Evolutionary conservation across 2,113 vertebrate species (phyloP), one percentile per base, ranked within the genome.

Genomic region (Xenus cinereus): DNA sequence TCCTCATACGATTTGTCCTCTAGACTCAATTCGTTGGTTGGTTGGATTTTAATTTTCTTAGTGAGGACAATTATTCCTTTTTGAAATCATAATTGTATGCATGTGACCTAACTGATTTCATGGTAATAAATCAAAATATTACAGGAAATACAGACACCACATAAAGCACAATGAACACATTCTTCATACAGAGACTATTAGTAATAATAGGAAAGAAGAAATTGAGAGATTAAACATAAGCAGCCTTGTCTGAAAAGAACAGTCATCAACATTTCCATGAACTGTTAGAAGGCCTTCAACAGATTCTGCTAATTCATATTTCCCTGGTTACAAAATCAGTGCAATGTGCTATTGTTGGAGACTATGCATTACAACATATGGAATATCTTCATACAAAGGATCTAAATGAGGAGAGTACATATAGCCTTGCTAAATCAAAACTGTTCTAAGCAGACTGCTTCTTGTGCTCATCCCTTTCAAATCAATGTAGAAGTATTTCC

Each of bases 181-280:
- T 62, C 35, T 76, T 92, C 32, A 48, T 60, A 14, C 1, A 4
- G 7, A 78, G 28, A 68, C 23, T 69, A 12, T 4, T 16, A 81
- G 20, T 24, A 78, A 46, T 23, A 74, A 22, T 1, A 30, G 68
- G 33, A 90, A 77, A 89, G 46, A 28, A 87, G 33, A 79, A 93
- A 85, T 3, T 68, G 82, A 85, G 54, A 45, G 11, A 5, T 78
- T n/a, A 72, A 75, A 91, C 12, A 48, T 33, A 51, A 87, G 10
- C 24, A 79, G 21, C 10, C 15, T 30, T 53, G 15, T 57, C 66
- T 82, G 33, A 81, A 78, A 16, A 84, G 7, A 76, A 12, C 4
- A 76, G 45, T 66, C 78, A 83, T 62, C 22, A 73, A 26, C 5
- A 60, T 93, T 94, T 88, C 95, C 79, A 32, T 37, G 67, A 90